A percentile compares a stretch with the other conserved stretches of the same genome.
Evolutionary conservation across 2,888 invertebrate genomes (phyloP).

Genomic region (Branchipolynoe longqiensis): DNA sequence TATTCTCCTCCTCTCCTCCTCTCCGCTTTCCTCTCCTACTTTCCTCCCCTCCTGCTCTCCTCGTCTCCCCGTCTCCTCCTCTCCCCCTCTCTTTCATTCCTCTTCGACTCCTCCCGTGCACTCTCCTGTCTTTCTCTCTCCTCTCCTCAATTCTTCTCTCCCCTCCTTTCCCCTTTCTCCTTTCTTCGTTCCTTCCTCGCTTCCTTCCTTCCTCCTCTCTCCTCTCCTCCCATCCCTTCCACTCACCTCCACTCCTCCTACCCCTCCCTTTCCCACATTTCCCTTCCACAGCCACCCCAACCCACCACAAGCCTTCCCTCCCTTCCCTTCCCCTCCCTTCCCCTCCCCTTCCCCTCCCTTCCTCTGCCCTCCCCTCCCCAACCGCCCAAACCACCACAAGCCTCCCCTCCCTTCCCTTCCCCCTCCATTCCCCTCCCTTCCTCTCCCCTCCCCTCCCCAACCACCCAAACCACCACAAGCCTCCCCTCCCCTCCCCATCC

Average conservation of each 20-base stretch:
- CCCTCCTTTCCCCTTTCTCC: background rate
- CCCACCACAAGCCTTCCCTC: too few species aligned
- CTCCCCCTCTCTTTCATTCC: background rate
- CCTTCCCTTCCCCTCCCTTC: background rate
- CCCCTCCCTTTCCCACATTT: background rate
- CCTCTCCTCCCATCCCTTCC: background rate
- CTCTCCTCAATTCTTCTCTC: background rate
- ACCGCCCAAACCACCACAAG: too few species aligned
- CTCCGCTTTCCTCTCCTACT: background rate
- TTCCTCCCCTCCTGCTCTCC: background rate
- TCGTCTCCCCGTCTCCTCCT: background rate
- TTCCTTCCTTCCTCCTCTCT: background rate
- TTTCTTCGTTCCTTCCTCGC: background rate
- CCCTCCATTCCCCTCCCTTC: too few species aligned
- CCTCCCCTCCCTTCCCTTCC: too few species aligned
- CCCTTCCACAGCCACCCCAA: background rate
- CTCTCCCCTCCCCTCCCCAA: too few species aligned
- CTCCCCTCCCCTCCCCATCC: constrained; percentile 1
- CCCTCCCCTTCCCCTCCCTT: constrained; percentile 29
- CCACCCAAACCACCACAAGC: too few species aligned
- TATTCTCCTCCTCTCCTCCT: background rate
- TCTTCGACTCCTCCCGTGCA: background rate
- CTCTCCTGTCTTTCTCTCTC: background rate
- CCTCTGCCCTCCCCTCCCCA: too few species aligned
- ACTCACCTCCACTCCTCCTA: background rate